These are phyloP conservation scores for Tetramorium bicarinatum DNA, from an alignment of 2,888 invertebrate species.

Conservation along the genomic window DNA sequence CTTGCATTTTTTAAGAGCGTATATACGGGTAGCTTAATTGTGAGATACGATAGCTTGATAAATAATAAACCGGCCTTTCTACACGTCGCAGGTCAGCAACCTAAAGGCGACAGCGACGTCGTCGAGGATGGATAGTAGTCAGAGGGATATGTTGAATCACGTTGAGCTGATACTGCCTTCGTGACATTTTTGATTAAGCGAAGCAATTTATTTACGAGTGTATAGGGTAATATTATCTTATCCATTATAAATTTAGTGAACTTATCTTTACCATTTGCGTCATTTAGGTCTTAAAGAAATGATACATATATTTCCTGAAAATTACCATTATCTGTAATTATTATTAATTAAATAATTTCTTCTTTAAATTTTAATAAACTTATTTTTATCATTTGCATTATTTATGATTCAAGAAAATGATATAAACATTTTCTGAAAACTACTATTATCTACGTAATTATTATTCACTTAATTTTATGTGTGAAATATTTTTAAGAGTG, in stretches of 20 bases:
- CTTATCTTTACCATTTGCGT: not conserved
- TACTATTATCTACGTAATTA: not conserved
- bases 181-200: not conserved
- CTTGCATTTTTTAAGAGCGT: constrained; percentile 13
- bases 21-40: not conserved
- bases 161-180: not conserved
- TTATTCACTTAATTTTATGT: not conserved
- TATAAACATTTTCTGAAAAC: not conserved
- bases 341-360: not conserved
- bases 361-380: not conserved
- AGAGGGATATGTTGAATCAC: not conserved
- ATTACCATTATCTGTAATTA: not conserved
- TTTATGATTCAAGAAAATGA: not conserved
- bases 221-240: not conserved
- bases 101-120: constrained; percentile 4
- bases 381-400: not conserved
- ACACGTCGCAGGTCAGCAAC: constrained; percentile 27
- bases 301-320: not conserved
- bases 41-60: constrained; percentile 26
- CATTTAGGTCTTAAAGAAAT: not conserved
- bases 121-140: constrained; percentile 12
- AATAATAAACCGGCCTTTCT: constrained; percentile 39
- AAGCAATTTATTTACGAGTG: not conserved
- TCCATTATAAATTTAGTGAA: not conserved
- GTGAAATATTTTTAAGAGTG: not conserved